These are phyloP conservation scores for Chaitophorus viminalis DNA, from an alignment of 2,888 invertebrate genomes.

Conservation along the genomic window DNA sequence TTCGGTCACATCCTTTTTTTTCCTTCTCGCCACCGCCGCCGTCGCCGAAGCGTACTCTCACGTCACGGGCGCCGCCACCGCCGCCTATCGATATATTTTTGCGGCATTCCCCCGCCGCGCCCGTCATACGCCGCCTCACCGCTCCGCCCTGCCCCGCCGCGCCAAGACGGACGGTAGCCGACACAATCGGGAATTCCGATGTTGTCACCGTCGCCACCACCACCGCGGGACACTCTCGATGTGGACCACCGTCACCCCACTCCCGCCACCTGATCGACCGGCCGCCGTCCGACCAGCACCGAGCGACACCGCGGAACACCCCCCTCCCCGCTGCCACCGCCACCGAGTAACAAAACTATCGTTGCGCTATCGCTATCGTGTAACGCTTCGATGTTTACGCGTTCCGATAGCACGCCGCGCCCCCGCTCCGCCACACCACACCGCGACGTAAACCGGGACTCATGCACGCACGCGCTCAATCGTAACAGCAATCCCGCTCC, in stretches of 20 bases:
- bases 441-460: too few relatives aligned
- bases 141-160: background rate
- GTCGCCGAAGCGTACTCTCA: background rate
- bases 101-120: background rate
- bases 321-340: too few relatives aligned
- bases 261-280: too few relatives aligned
- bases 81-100: slow-evolving; percentile 39
- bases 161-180: background rate
- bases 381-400: too few relatives aligned
- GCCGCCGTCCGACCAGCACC: too few relatives aligned
- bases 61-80: slow-evolving; percentile 21
- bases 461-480: too few relatives aligned
- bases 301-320: too few relatives aligned
- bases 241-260: background rate
- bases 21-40: slow-evolving; percentile 25
- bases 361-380: too few relatives aligned
- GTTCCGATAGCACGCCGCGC: too few relatives aligned
- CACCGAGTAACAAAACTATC: too few relatives aligned
- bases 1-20: slow-evolving; percentile 46
- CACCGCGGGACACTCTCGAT: background rate
- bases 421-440: too few relatives aligned
- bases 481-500: too few relatives aligned
- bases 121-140: background rate
- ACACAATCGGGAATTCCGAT: background rate
- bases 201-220: background rate